A percentile compares a stretch with the other conserved stretches of the same genome.
Evolutionary conservation across 2,113 vertebrate genomes (phyloP).

Genomic region (Melanotaenia duboulayi): DNA sequence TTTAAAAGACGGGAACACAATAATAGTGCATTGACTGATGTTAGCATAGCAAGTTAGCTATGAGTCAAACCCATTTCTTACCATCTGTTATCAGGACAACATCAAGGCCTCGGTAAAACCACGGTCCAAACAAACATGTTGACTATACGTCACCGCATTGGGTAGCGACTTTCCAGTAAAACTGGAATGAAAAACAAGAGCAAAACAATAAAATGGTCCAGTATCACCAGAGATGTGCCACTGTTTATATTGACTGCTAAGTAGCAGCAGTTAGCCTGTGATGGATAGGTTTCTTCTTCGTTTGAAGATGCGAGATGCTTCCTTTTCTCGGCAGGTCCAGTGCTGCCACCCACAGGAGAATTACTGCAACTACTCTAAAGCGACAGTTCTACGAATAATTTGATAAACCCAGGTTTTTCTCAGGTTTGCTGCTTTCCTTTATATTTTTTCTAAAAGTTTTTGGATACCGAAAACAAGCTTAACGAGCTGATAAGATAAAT

Average conservation of each 20-base stretch:
- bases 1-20: not conserved
- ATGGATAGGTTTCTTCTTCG: constrained; percentile 38
- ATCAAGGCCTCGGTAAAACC: constrained; percentile 55
- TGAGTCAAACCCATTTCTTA: constrained; percentile 44
- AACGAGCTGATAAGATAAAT: too few species aligned
- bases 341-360: constrained; percentile 38
- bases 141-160: constrained; percentile 4
- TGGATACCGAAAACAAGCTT: too few species aligned
- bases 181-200: not conserved
- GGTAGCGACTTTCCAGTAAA: not conserved
- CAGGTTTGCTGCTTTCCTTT: too few species aligned
- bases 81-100: constrained; percentile 60
- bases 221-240: not conserved
- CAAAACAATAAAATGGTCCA: not conserved
- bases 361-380: not conserved
- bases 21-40: not conserved
- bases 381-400: too few species aligned
- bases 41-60: constrained; percentile 44
- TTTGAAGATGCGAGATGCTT: fast-evolving
- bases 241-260: constrained; percentile 72
- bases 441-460: too few species aligned
- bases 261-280: constrained; percentile 31
- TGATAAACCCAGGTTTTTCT: too few species aligned
- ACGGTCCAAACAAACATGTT: constrained; percentile 37
- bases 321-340: fast-evolving